A percentile compares a stretch with the other conserved stretches of the same genome.
Conservation (phyloP, 2,888 invertebrate genomes). For the Anarsia innoxiella region DNA sequence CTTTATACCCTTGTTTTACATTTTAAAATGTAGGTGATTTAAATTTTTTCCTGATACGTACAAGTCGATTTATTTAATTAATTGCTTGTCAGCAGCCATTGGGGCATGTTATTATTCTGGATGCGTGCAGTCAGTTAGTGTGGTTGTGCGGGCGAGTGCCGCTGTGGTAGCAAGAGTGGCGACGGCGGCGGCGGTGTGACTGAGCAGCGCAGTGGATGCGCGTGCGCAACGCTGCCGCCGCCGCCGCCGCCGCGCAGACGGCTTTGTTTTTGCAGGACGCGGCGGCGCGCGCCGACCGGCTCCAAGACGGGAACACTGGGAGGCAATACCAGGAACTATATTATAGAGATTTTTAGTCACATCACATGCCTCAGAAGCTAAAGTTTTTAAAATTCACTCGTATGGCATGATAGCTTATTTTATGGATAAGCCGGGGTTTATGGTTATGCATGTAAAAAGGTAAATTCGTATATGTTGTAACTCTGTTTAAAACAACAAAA, state of each 20-base stretch:
- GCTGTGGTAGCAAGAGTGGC: conserved; percentile 24
- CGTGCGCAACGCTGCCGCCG: conserved; percentile 16
- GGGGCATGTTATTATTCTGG: conserved; percentile 18
- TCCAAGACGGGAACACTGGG: conserved; percentile 45
- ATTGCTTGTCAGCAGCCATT: conserved; percentile 32
- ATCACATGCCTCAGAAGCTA: conserved; percentile 15
- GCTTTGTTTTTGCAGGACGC: conserved; percentile 63
- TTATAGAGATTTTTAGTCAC: conserved; percentile 42
- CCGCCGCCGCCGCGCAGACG: conserved; percentile 47
- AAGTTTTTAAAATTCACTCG: too few species aligned
- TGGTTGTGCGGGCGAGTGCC: conserved; percentile 20
- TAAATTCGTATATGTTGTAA: too few species aligned
- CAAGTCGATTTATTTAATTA: conserved; percentile 31
- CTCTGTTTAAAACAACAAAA: too few species aligned
- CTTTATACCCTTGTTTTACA: too few species aligned
- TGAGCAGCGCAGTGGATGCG: conserved; percentile 3
- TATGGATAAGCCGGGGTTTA: too few species aligned
- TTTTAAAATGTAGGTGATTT: too few species aligned
- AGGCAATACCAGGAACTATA: conserved; percentile 60
- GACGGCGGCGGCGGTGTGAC: conserved; percentile 12
- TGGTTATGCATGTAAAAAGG: too few species aligned
- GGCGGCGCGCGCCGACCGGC: conserved; percentile 47
- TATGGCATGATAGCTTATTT: too few species aligned
- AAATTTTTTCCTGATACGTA: conserved; percentile 29
- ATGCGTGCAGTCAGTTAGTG: conserved; percentile 15